Evolutionary conservation across 2,113 vertebrate genomes (phyloP).

Genomic region (Campylomormyrus numenius): DNA sequence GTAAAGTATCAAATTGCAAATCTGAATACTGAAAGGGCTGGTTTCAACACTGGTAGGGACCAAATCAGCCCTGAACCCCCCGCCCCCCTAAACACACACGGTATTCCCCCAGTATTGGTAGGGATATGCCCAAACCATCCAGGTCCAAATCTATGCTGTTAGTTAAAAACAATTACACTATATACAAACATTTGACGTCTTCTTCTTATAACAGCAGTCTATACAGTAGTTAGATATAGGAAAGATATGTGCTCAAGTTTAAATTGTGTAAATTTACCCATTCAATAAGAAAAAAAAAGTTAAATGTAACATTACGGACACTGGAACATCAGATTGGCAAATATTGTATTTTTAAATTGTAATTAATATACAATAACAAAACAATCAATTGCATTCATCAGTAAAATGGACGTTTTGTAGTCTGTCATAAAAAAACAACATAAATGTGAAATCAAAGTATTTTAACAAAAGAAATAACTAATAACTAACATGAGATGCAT

Average conservation of each 20-base stretch:
- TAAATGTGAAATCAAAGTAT: background rate
- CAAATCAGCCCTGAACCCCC: background rate
- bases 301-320: background rate
- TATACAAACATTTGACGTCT: background rate
- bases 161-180: background rate
- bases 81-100: background rate
- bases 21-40: background rate
- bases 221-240: background rate
- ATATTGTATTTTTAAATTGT: background rate
- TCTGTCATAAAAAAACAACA: background rate
- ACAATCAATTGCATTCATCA: background rate
- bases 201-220: background rate
- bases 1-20: background rate
- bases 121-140: background rate
- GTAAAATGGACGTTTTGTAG: background rate
- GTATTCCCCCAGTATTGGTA: background rate
- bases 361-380: background rate
- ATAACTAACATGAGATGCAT: background rate
- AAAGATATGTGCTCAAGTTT: background rate
- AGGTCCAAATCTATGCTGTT: background rate
- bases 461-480: background rate
- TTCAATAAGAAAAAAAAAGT: background rate
- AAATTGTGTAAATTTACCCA: background rate
- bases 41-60: background rate
- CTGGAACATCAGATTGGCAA: background rate